Evolutionary conservation across 2,113 vertebrate species (phyloP).

Genomic region (Tenebrosternarchus preto): DNA sequence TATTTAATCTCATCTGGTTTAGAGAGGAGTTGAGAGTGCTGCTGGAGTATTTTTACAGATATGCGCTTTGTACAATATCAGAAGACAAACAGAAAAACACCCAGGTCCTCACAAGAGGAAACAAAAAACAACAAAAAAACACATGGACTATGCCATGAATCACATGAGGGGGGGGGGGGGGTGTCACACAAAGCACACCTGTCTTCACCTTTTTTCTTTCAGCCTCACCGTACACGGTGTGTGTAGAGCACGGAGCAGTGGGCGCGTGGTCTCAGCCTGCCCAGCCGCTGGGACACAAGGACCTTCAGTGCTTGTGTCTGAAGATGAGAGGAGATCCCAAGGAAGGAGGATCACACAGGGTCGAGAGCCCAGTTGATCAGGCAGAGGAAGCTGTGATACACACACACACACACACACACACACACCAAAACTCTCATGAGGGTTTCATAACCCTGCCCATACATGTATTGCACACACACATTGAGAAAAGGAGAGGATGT

Average conservation of each 20-base stretch:
- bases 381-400: not conserved
- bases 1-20: constrained; percentile 13
- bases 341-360: not conserved
- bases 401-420: constrained; percentile 12
- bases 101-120: no score
- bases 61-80: not conserved
- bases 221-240: no score
- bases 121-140: no score
- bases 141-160: no score
- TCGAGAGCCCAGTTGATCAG: constrained; percentile 40
- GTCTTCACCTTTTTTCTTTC: no score
- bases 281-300: not conserved
- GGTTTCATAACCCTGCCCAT: no score
- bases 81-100: no score
- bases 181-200: no score
- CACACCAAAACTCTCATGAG: not conserved
- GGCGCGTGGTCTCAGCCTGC: not conserved
- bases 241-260: not conserved
- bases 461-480: no score
- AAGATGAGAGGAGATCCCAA: constrained; percentile 1
- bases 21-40: not conserved
- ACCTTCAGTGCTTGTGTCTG: not conserved
- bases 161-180: no score
- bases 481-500: no score
- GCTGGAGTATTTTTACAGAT: not conserved